Conservation (phyloP, 2,888 invertebrate genomes). For the Drosophila anomelani region DNA sequence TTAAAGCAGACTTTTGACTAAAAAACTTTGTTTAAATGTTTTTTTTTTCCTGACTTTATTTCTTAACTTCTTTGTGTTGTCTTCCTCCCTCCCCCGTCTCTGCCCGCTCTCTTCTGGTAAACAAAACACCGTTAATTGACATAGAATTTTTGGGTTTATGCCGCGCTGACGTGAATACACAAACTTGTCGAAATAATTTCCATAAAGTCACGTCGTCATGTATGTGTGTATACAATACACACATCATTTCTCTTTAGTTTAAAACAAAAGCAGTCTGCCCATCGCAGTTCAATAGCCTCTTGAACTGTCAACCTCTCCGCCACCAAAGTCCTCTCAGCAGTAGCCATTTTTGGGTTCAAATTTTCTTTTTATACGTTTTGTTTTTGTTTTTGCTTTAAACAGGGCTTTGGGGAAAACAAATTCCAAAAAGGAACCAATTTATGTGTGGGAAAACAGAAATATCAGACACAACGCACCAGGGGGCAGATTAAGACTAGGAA, state of each 20-base stretch:
- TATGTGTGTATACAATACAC: conserved; percentile 41
- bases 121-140: conserved; percentile 82
- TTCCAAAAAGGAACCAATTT: conserved; percentile 55
- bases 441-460: conserved; percentile 25
- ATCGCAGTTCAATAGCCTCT: conserved; percentile 69
- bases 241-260: conserved; percentile 57
- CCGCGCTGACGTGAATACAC: conserved; percentile 32
- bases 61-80: conserved; percentile 8
- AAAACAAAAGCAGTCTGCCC: conserved; percentile 64
- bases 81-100: conserved; percentile 2
- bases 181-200: conserved; percentile 57
- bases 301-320: conserved; percentile 47
- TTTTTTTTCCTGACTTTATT: conserved; percentile 20
- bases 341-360: conserved; percentile 11
- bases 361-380: neutral
- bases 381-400: neutral
- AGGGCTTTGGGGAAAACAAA: neutral
- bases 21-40: neutral
- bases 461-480: conserved; percentile 25
- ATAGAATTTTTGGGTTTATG: conserved; percentile 67
- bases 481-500: neutral
- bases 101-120: conserved; percentile 54
- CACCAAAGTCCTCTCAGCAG: conserved; percentile 8
- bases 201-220: conserved; percentile 57
- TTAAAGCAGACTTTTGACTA: neutral